A percentile compares a stretch with the other conserved stretches of the same genome.
Evolutionary conservation across 2,888 invertebrate genomes (phyloP).

Genomic region (Rutpela maculata): DNA sequence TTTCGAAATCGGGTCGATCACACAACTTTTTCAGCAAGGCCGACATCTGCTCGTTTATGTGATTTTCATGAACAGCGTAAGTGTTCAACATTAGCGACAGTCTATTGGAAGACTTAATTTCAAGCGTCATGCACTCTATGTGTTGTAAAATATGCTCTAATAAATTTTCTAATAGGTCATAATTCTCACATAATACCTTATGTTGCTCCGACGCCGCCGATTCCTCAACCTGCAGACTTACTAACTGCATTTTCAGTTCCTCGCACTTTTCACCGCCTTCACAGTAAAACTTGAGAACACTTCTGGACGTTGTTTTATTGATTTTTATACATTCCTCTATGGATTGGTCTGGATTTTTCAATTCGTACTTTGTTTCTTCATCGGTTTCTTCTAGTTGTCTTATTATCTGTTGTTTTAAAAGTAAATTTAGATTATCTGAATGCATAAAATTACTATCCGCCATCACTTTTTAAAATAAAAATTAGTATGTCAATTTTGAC

Average conservation of each 20-base stretch:
- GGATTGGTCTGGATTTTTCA: constrained; percentile 5
- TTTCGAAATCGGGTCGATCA: constrained; percentile 50
- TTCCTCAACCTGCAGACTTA: constrained; percentile 62
- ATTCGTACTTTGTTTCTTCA: constrained; percentile 28
- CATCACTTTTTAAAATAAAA: constrained; percentile 34
- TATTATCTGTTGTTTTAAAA: constrained; percentile 59
- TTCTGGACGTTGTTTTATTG: constrained; percentile 33
- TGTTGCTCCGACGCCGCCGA: constrained; percentile 55
- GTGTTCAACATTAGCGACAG: constrained; percentile 55
- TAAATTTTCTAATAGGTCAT: constrained; percentile 56
- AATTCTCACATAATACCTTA: constrained; percentile 56
- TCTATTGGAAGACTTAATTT: constrained; percentile 59
- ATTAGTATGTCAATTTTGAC: constrained; percentile 24
- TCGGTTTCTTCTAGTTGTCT: constrained; percentile 48
- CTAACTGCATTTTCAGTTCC: constrained; percentile 60
- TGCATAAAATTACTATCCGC: constrained; percentile 44
- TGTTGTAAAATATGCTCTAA: constrained; percentile 62
- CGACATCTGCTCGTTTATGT: constrained; percentile 51
- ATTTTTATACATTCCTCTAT: constrained; percentile 33
- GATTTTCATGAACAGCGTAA: constrained; percentile 55
- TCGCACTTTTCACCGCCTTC: constrained; percentile 50
- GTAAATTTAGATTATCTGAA: constrained; percentile 58
- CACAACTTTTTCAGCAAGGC: constrained; percentile 50
- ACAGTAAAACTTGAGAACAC: constrained; percentile 37
- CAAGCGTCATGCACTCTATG: constrained; percentile 61